phyloP scores from a whole-genome alignment of 2,888 invertebrate genomes.

The Holacanthella duospinosa region DNA sequence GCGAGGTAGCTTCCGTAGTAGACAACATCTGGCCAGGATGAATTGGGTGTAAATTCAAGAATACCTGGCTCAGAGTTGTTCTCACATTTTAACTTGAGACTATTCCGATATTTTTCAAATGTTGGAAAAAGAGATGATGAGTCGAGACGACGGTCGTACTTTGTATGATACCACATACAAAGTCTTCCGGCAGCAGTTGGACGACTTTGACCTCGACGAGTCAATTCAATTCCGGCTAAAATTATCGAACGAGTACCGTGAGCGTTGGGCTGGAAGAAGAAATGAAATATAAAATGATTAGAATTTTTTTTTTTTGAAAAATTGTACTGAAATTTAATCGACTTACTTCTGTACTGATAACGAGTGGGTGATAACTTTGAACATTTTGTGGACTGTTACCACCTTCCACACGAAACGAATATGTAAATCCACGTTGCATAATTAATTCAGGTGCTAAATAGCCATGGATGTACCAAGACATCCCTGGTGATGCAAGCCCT shows the following conservation, averaged over 20 bases:
- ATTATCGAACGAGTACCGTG: slow-evolving; percentile 42
- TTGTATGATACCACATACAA: slow-evolving; percentile 58
- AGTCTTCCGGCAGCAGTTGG: slow-evolving; percentile 73
- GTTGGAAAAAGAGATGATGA: slow-evolving; percentile 54
- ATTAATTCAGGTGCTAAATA: slow-evolving; percentile 76
- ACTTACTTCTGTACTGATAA: slow-evolving; percentile 63
- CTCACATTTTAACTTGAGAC: slow-evolving; percentile 60
- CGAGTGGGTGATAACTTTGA: slow-evolving; percentile 75
- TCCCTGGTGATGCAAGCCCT: slow-evolving; percentile 49
- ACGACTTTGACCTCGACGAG: slow-evolving; percentile 67
- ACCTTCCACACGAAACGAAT: slow-evolving; percentile 67
- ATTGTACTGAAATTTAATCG: slow-evolving; percentile 4
- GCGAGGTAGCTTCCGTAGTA: slow-evolving; percentile 91
- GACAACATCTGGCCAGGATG: slow-evolving; percentile 80
- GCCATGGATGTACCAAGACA: slow-evolving; percentile 90
- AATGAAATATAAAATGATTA: neutral
- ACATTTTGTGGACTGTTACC: slow-evolving; percentile 82
- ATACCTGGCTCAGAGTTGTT: slow-evolving; percentile 58
- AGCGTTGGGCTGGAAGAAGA: slow-evolving; percentile 17
- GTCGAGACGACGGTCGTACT: slow-evolving; percentile 64
- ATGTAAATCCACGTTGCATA: slow-evolving; percentile 70
- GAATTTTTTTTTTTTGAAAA: neutral
- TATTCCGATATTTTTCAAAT: slow-evolving; percentile 75
- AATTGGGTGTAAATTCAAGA: slow-evolving; percentile 71
- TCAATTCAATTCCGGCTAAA: slow-evolving; percentile 67